These are phyloP conservation scores for Cynocephalus volans DNA, from an alignment of 2,113 vertebrate species.

Conservation along the genomic window DNA sequence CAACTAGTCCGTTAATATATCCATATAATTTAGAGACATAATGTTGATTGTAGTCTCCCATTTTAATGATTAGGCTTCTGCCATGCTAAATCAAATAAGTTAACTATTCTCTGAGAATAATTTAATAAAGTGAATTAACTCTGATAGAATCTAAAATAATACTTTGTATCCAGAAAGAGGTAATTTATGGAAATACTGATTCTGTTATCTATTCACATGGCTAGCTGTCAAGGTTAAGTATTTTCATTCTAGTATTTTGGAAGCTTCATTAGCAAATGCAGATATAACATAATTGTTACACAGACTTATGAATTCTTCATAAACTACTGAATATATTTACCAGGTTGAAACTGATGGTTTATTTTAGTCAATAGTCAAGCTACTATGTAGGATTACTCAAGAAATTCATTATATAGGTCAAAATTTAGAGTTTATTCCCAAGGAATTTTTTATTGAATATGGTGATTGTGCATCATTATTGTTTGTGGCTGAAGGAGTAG, in stretches of 20 bases:
- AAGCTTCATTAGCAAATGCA: conserved; percentile 41
- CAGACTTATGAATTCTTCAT: conserved; percentile 53
- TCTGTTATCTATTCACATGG: background rate
- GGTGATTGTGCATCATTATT: conserved; percentile 33
- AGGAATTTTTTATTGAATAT: conserved; percentile 37
- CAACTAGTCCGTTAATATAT: conserved; percentile 21
- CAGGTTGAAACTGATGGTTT: background rate
- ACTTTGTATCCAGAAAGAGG: conserved; percentile 33
- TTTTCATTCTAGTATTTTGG: conserved; percentile 15
- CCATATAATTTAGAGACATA: conserved; percentile 40
- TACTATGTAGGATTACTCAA: background rate
- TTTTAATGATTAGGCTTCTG: conserved; percentile 58
- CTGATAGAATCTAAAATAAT: conserved; percentile 54
- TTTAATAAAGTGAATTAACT: conserved; percentile 58
- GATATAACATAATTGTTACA: background rate
- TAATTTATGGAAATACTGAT: conserved; percentile 22
- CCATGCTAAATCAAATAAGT: conserved; percentile 60
- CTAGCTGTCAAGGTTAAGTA: conserved; percentile 1
- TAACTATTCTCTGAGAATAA: conserved; percentile 35
- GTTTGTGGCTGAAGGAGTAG: conserved; percentile 31
- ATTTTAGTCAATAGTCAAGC: conserved; percentile 60
- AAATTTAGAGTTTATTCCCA: conserved; percentile 11
- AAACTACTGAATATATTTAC: background rate
- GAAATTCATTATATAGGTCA: background rate
- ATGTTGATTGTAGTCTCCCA: conserved; percentile 11